Percentiles rank a stretch among this genome's conserved stretches.
phyloP scores from a whole-genome alignment of 2,888 invertebrate species.

The Labia minor region DNA sequence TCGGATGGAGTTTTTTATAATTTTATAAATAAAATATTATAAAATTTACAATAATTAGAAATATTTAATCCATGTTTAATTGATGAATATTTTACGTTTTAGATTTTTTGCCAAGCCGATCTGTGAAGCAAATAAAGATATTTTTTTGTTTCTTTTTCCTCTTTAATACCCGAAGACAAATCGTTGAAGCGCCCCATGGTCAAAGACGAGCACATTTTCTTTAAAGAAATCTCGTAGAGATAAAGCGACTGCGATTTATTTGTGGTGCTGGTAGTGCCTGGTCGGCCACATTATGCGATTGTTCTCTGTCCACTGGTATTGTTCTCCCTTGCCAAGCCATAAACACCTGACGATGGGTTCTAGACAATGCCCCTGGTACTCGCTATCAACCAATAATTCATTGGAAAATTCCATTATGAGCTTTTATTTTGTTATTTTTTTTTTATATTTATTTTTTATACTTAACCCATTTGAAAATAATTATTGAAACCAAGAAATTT shows the following conservation, averaged over 20 bases:
- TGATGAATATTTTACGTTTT: too few species aligned
- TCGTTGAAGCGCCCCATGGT: not conserved
- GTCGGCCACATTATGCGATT: not conserved
- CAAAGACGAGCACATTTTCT: not conserved
- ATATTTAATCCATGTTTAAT: too few species aligned
- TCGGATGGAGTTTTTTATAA: too few species aligned
- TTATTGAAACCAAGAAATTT: too few species aligned
- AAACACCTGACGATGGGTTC: not conserved
- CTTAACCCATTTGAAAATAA: too few species aligned
- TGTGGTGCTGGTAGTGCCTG: not conserved
- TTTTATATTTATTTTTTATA: too few species aligned
- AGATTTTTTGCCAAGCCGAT: too few species aligned
- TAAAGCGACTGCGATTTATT: not conserved
- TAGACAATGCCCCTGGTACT: too few species aligned
- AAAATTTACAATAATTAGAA: too few species aligned
- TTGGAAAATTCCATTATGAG: not conserved
- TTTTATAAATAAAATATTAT: too few species aligned
- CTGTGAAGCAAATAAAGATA: too few species aligned
- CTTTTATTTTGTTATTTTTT: not conserved
- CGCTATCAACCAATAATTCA: not conserved
- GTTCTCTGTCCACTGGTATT: not conserved
- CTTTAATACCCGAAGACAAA: not conserved
- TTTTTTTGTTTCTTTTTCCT: too few species aligned
- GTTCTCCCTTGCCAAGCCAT: not conserved
- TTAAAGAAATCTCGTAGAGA: not conserved